These are phyloP conservation scores for Chaetogeoica ovagalla DNA, from an alignment of 2,888 invertebrate species.

Conservation along the genomic window DNA sequence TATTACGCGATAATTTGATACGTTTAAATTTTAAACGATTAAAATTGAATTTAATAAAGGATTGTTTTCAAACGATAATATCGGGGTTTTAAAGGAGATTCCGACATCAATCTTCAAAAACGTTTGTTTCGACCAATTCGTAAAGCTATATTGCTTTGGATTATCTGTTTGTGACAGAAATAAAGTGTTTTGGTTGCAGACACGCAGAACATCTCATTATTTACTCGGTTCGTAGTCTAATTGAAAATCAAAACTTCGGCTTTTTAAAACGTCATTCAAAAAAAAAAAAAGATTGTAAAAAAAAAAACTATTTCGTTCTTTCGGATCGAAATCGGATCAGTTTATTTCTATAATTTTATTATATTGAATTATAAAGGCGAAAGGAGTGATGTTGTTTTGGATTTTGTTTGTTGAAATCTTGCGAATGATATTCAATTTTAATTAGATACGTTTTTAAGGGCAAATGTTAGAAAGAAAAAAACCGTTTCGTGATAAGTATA, in stretches of 20 bases:
- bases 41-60: not conserved
- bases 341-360: not conserved
- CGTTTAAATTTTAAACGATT: too few relatives aligned
- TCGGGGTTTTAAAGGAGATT: not conserved
- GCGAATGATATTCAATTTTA: not conserved
- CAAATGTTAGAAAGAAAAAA: too few relatives aligned
- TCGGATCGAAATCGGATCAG: too few relatives aligned
- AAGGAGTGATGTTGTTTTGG: not conserved
- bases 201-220: not conserved
- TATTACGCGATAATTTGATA: too few relatives aligned
- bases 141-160: not conserved
- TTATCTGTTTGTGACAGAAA: constrained; percentile 8
- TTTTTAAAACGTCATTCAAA: not conserved
- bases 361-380: not conserved
- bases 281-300: constrained; percentile 4
- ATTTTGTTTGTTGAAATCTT: not conserved
- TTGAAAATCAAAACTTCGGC: not conserved
- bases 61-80: not conserved
- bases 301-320: not conserved
- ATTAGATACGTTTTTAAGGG: too few relatives aligned
- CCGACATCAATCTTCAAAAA: not conserved
- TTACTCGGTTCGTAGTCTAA: not conserved
- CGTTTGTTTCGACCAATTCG: not conserved
- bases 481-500: too few relatives aligned
- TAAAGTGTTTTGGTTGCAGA: not conserved